These are phyloP conservation scores for Typhlomys cinereus DNA, from an alignment of 2,113 vertebrate genomes.

Conservation along the genomic window DNA sequence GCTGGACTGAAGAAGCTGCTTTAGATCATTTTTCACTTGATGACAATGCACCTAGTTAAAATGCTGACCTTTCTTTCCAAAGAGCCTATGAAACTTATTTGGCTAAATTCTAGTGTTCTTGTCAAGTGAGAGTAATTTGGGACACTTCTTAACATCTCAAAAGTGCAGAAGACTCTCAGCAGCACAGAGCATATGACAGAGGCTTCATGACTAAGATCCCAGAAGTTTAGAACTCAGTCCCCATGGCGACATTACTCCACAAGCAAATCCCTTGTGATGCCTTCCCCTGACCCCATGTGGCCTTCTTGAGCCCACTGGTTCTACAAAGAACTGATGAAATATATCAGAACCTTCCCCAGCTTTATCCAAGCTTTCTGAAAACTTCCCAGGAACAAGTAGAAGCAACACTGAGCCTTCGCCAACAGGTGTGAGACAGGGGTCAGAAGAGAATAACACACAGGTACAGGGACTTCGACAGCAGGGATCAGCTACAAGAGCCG, in stretches of 20 bases:
- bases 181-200: not conserved
- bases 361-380: slow-evolving; percentile 5
- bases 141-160: not conserved
- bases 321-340: not conserved
- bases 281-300: not conserved
- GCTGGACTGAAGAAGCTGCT: slow-evolving; percentile 36
- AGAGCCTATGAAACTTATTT: not conserved
- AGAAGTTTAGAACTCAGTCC: not conserved
- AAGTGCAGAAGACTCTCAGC: slow-evolving; percentile 1
- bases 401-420: slow-evolving; percentile 51
- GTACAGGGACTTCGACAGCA: not conserved
- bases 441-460: not conserved
- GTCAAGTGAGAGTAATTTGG: not conserved
- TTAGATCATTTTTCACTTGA: not conserved
- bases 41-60: not conserved
- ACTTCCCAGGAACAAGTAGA: slow-evolving; percentile 17
- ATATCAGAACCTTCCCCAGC: not conserved
- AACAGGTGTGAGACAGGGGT: not conserved
- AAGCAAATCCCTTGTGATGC: not conserved
- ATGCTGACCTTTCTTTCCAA: not conserved
- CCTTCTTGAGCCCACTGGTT: not conserved
- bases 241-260: not conserved
- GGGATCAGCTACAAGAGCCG: not conserved
- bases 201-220: not conserved
- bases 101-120: not conserved